Conservation (phyloP, 2,113 vertebrate species). For the Aptenodytes patagonicus region DNA sequence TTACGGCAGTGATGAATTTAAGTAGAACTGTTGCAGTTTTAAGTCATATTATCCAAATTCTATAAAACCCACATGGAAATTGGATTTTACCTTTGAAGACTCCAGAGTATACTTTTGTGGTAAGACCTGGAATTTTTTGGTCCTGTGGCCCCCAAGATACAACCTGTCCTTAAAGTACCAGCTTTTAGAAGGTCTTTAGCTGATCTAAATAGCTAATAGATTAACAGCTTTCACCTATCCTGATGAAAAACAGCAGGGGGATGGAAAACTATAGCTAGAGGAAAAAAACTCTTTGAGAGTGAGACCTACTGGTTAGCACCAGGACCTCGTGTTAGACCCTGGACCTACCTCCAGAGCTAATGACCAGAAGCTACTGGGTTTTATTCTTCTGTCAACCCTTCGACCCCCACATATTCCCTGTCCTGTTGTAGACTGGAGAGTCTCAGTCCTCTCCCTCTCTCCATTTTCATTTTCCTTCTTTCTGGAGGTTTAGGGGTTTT, state of each 20-base stretch:
- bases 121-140: neutral
- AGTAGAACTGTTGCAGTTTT: neutral
- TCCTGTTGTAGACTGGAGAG: neutral
- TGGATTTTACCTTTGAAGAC: constrained; percentile 26
- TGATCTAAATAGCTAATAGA: neutral
- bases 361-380: neutral
- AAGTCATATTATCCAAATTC: neutral
- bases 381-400: neutral
- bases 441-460: neutral
- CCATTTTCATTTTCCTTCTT: neutral
- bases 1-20: neutral
- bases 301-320: neutral
- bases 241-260: neutral
- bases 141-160: neutral
- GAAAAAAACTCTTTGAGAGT: neutral
- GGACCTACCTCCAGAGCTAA: neutral
- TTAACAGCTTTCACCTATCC: neutral
- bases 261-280: neutral
- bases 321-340: neutral
- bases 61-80: neutral
- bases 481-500: neutral
- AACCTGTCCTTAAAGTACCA: neutral
- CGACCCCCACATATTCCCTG: accelerated
- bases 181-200: neutral
- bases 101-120: neutral